Evolutionary conservation across 1,140 invertebrate species (phyloP).

Genomic region (Conus betulinus): DNA sequence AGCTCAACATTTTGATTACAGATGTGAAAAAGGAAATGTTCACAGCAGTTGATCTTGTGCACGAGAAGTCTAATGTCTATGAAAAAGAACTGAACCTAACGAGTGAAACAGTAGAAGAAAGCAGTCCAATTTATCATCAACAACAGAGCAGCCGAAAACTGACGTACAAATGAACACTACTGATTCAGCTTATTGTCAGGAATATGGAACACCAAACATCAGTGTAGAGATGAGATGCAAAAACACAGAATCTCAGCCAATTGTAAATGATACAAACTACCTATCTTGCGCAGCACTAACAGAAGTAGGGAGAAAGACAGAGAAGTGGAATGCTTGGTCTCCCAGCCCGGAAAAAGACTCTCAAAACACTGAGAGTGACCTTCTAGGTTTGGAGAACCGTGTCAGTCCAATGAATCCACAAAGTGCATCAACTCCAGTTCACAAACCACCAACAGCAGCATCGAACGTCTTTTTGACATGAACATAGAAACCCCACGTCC

Average conservation of each 20-base stretch:
- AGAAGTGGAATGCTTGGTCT: not conserved
- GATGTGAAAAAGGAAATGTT: not conserved
- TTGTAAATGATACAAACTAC: not conserved
- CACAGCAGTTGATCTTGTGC: too few species aligned
- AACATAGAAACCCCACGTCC: not conserved
- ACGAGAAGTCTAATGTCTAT: not conserved
- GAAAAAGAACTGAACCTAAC: not conserved
- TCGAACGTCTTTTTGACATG: not conserved
- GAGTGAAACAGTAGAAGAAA: too few species aligned
- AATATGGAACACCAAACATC: too few species aligned
- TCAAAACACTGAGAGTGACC: not conserved
- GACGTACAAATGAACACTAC: too few species aligned
- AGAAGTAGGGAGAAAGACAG: not conserved
- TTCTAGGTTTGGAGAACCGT: not conserved
- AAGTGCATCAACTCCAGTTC: conserved; percentile 18
- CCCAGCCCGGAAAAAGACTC: not conserved
- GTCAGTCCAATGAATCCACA: conserved; percentile 4
- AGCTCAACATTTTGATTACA: not conserved
- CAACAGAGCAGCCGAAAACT: too few species aligned
- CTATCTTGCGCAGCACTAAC: not conserved
- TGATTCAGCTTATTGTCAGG: too few species aligned
- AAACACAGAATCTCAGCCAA: not conserved
- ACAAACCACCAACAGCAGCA: not conserved
- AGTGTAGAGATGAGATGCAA: not conserved
- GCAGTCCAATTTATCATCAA: too few species aligned